phyloP scores from a whole-genome alignment of 2,113 vertebrate species.

The Platichthys stellatus region DNA sequence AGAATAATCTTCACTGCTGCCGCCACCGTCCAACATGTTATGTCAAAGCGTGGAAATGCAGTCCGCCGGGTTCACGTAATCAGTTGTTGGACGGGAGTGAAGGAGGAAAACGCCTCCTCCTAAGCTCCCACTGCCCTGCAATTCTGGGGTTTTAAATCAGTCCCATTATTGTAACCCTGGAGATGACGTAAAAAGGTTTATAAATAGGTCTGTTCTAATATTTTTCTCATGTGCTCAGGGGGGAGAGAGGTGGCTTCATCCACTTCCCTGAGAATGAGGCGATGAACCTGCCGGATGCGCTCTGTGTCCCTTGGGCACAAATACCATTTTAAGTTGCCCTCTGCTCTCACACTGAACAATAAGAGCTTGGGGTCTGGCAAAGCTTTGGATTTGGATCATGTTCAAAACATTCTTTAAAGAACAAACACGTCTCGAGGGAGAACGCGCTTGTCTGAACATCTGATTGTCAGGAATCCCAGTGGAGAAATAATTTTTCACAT shows the following conservation, averaged over 20 bases:
- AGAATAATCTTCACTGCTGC: constrained; percentile 63
- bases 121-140: constrained; percentile 36
- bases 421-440: constrained; percentile 16
- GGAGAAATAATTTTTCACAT: background rate
- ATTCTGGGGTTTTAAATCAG: constrained; percentile 46
- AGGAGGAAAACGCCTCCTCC: constrained; percentile 13
- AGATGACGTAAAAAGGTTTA: constrained; percentile 62
- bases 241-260: constrained; percentile 11
- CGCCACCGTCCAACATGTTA: constrained; percentile 43
- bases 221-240: constrained; percentile 2
- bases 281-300: constrained; percentile 11
- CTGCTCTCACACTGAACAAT: constrained; percentile 5
- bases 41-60: constrained; percentile 38
- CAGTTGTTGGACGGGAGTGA: constrained; percentile 24
- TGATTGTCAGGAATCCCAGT: background rate
- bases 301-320: background rate
- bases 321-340: background rate
- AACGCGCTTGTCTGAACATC: background rate
- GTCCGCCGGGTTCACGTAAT: constrained; percentile 38
- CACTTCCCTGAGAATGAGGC: constrained; percentile 24
- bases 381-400: background rate
- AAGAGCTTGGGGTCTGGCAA: background rate
- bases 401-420: constrained; percentile 12
- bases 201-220: constrained; percentile 60
- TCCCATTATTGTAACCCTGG: constrained; percentile 40